A percentile compares a stretch with the other conserved stretches of the same genome.
Evolutionary conservation across 2,888 invertebrate species (phyloP).

Genomic region (Alentia gelatinosa): DNA sequence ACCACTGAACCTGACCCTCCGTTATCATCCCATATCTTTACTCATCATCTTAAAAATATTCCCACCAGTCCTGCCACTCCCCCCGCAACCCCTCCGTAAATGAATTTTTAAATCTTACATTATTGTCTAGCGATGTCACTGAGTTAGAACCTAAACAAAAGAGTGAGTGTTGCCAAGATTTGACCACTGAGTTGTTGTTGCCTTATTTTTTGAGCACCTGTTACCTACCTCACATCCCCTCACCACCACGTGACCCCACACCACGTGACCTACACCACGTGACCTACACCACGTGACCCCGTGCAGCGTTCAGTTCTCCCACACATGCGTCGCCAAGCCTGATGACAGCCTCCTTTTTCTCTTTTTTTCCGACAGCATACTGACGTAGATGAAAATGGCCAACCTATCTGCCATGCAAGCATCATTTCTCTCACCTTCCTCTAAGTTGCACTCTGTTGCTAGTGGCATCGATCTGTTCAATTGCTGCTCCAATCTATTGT

Average conservation of each 20-base stretch:
- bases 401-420: conserved; percentile 57
- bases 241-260: not conserved
- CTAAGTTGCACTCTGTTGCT: conserved; percentile 40
- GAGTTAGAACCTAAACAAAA: not conserved
- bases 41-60: too few relatives aligned
- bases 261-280: not conserved
- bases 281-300: not conserved
- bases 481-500: not conserved
- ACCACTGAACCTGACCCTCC: too few relatives aligned
- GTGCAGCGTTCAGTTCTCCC: not conserved
- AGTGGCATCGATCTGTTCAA: not conserved
- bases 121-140: not conserved
- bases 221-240: not conserved
- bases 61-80: too few relatives aligned
- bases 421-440: conserved; percentile 53
- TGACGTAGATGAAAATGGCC: conserved; percentile 53
- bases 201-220: too few relatives aligned
- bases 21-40: too few relatives aligned
- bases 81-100: too few relatives aligned
- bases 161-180: not conserved
- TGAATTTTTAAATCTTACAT: not conserved
- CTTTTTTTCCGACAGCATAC: conserved; percentile 52
- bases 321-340: not conserved
- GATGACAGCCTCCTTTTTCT: conserved; percentile 20
- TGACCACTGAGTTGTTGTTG: too few relatives aligned